A percentile compares a stretch with the other conserved stretches of the same genome.
Evolutionary conservation across 2,888 invertebrate genomes (phyloP).

Genomic region (Acrobasis repandana): DNA sequence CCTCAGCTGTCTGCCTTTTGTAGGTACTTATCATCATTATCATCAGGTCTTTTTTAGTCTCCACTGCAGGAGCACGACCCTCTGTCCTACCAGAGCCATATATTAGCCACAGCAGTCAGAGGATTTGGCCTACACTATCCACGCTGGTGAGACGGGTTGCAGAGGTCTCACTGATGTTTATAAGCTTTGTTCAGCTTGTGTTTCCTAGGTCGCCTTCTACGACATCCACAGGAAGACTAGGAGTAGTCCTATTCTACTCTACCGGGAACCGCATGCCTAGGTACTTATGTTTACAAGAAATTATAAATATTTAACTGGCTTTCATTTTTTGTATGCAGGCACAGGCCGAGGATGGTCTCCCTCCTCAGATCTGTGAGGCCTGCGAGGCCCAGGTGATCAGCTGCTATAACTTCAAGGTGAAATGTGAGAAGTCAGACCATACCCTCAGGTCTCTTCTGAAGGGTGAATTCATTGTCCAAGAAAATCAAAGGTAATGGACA

Average conservation of each 20-base stretch:
- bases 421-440: constrained; percentile 64
- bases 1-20: too few species aligned
- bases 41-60: too few species aligned
- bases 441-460: constrained; percentile 54
- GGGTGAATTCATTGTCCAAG: constrained; percentile 41
- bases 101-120: too few species aligned
- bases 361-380: constrained; percentile 51
- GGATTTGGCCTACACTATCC: too few species aligned
- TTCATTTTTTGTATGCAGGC: constrained; percentile 39
- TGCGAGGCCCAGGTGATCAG: constrained; percentile 56
- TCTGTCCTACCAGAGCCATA: too few species aligned
- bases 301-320: neutral
- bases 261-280: too few species aligned
- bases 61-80: too few species aligned
- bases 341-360: constrained; percentile 46
- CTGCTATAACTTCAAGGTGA: constrained; percentile 68
- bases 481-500: neutral
- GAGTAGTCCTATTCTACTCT: too few species aligned
- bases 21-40: too few species aligned
- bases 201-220: too few species aligned
- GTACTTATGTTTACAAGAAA: neutral
- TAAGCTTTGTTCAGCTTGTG: neutral
- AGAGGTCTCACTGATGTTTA: constrained; percentile 2
- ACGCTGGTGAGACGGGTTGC: too few species aligned
- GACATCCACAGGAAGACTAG: too few species aligned